Evolutionary conservation across 2,113 vertebrate genomes (phyloP), one percentile per base, ranked within the genome.

Genomic region (Nestor notabilis): DNA sequence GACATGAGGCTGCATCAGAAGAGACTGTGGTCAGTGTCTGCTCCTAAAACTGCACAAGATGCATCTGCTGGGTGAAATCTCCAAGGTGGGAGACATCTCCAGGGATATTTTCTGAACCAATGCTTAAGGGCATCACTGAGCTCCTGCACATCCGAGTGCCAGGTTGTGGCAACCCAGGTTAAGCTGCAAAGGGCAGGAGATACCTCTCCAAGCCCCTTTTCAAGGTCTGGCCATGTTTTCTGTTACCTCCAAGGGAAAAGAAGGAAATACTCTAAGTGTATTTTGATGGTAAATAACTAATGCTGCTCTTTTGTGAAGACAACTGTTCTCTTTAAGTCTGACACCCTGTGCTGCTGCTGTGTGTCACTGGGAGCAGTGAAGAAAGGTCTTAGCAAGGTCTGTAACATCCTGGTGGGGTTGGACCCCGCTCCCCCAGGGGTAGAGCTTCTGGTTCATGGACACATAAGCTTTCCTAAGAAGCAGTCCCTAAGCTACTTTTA

Each of bases 1-100:
- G 99, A 99, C 99, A 99, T 99, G 74, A 99, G 97, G 97, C 99
- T 99, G 94, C 27, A 65, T 61, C 41, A 70, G 72, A 64, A 63
- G 66, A 88, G 31, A 43, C 4, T 7, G 9, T 4, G 31, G 27
- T 93, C 65, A 65, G 29, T 6, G 1, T 15, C 82, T 56, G 63
- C 78, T 58, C 53, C 77, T 46, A 6, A 18, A 4, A 16, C 60
- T 13, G 56, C 82, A 21, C 35, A 18, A 20, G 77, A 10, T 23
- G 65, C 17, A 23, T 7, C 41, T 41, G 21, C 53, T 50, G 70
- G 63, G 24, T 47, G 52, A 46, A 69, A 52, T 61, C 55, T 65
- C 60, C 87, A n/a, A 37, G 72, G 17, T 6, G 12, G 31, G 49
- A 61, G 53, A 41, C 20, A 11, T 72, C 69, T 37, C 70, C 0